Evolutionary conservation across 1,140 invertebrate genomes (phyloP), one percentile per base, ranked within the genome.

Genomic region (Pseudobourletiella spinata): DNA sequence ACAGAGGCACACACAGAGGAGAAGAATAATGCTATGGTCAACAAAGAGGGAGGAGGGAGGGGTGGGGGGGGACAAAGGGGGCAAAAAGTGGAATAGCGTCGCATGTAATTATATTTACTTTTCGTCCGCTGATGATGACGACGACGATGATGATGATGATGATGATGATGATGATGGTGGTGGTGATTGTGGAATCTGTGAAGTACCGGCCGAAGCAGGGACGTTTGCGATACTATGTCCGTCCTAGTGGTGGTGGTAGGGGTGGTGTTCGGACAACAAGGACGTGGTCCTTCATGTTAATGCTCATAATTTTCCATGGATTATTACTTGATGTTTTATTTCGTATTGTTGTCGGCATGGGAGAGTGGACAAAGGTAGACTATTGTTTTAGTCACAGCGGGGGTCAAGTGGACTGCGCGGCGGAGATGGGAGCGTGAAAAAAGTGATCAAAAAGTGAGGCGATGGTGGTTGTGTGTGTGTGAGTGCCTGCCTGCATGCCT

Each of bases 381-480:
- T 25, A 62, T 62, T 62, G 60, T 62, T 62, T 62, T 46, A 56
- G 52, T 35, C 60, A 15, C 59, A 62, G 60, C 28, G 32, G 60
- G 59, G 60, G 60, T 56, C 52, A 62, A 48, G 25, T 56, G 54
- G 20, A 56, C 26, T 61, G 24, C 29, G 14, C n/a, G 11, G 15
- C 3, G 16, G 54, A 20, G 44, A 48, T 6, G 20, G 44, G 22
- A 22, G 18, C 8, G 20, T 6, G 20, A 48, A 22, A 48, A 11
- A 48, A 48, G 18, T 48, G 44, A 48, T 48, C 6, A 48, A 48
- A 48, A 48, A 48, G 44, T 22, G 14, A 48, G 8, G 44, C n/a
- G 11, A 39, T n/a, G n/a, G n/a, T n/a, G 35, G n/a, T 11, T 39
- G n/a, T n/a, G 8, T 39, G 22, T 46, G 44, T 18, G 22, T 39